Evolutionary conservation across 2,888 invertebrate genomes (phyloP).

Genomic region (Dynastes grantii): DNA sequence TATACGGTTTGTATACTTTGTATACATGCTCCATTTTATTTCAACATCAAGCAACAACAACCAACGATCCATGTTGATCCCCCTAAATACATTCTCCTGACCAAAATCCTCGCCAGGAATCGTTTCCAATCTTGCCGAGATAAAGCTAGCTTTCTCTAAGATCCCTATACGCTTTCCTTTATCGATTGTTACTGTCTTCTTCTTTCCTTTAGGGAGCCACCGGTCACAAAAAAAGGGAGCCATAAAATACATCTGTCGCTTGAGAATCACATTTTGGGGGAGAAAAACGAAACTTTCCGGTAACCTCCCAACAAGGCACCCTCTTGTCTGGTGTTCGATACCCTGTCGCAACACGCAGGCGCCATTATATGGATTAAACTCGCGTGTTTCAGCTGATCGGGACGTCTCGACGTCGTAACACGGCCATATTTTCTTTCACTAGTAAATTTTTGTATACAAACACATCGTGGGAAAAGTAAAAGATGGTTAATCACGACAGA

Average conservation of each 20-base stretch:
- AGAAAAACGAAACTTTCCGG: too few species aligned
- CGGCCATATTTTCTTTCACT: constrained; percentile 37
- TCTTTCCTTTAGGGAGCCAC: not conserved
- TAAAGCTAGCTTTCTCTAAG: not conserved
- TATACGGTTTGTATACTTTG: not conserved
- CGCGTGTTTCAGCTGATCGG: constrained; percentile 48
- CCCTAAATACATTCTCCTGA: not conserved
- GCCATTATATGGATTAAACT: constrained; percentile 44
- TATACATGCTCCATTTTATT: not conserved
- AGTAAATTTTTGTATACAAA: constrained; percentile 43
- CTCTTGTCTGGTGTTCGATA: constrained; percentile 28
- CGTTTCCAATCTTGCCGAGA: not conserved
- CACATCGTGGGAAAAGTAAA: constrained; percentile 13
- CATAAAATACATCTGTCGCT: constrained; percentile 28
- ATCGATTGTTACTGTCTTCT: not conserved
- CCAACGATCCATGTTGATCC: constrained; percentile 1
- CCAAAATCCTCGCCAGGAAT: not conserved
- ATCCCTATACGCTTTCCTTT: not conserved
- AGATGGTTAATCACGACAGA: not conserved
- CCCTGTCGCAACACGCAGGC: constrained; percentile 29
- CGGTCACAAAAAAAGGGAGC: not conserved
- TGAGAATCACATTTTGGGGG: not conserved
- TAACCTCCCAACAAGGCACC: constrained; percentile 27
- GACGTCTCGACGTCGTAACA: not conserved
- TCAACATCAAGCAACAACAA: not conserved